Conservation (phyloP, 2,113 vertebrate genomes). For the Periophthalmodon schlosseri region DNA sequence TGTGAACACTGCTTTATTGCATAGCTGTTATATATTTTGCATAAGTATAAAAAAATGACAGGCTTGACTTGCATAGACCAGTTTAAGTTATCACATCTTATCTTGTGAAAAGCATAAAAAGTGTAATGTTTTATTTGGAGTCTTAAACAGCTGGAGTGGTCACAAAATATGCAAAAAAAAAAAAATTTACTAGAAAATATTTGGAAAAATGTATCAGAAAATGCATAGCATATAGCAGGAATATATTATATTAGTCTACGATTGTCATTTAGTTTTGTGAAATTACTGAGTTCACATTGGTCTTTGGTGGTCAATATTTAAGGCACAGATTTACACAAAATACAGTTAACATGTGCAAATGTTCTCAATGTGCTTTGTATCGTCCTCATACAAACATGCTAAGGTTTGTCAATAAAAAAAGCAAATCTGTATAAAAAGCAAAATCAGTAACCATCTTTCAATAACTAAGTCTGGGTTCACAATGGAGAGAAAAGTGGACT, state of each 20-base stretch:
- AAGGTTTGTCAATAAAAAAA: neutral
- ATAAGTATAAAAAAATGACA: neutral
- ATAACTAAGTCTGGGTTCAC: neutral
- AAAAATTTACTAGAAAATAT: neutral
- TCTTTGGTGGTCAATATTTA: neutral
- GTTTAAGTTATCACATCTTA: neutral
- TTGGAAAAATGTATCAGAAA: neutral
- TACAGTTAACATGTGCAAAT: neutral
- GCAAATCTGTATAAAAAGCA: neutral
- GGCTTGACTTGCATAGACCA: neutral
- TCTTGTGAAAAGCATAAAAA: neutral
- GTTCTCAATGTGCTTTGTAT: neutral
- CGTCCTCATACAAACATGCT: too few relatives aligned
- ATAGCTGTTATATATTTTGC: neutral
- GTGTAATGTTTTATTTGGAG: neutral
- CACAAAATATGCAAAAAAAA: neutral
- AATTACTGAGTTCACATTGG: neutral
- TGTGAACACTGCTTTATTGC: slow-evolving; percentile 6
- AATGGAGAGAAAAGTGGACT: neutral
- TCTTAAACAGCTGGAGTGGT: neutral
- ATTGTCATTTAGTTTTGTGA: slow-evolving; percentile 6
- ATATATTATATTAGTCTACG: neutral
- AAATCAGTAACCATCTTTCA: slow-evolving; percentile 1
- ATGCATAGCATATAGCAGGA: neutral
- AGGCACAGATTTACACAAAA: slow-evolving; percentile 11